Conservation (phyloP, 2,113 vertebrate genomes). For the Protomyctophum bolini region DNA sequence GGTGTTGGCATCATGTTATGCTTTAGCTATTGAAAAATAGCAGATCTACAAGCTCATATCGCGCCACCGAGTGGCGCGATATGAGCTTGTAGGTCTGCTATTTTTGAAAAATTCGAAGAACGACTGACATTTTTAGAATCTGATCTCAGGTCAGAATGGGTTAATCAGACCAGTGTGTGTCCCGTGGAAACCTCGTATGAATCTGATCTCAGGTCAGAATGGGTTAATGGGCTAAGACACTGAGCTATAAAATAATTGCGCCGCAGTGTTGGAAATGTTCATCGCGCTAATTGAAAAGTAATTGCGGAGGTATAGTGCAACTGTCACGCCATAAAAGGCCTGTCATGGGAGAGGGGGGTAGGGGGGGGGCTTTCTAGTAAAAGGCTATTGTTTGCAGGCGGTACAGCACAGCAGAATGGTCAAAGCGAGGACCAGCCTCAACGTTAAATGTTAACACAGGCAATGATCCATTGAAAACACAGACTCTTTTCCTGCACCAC, state of each 20-base stretch:
- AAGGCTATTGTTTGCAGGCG: slow-evolving; percentile 70
- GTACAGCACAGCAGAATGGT: slow-evolving; percentile 50
- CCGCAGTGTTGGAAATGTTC: slow-evolving; percentile 82
- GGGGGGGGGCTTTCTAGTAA: slow-evolving; percentile 60
- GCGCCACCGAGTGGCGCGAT: no score
- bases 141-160: no score
- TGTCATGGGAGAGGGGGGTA: slow-evolving; percentile 59
- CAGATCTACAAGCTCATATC: no score
- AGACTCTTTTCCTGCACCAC: slow-evolving; percentile 35
- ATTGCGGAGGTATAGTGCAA: slow-evolving; percentile 84
- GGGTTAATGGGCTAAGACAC: slow-evolving; percentile 85
- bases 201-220: no score
- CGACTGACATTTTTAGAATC: no score
- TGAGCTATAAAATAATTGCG: slow-evolving; percentile 84
- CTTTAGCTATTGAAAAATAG: no score
- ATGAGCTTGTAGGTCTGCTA: no score
- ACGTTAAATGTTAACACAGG: slow-evolving; percentile 62
- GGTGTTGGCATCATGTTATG: no score
- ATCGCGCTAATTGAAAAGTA: slow-evolving; percentile 86
- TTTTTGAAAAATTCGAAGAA: no score
- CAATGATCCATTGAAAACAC: slow-evolving; percentile 68
- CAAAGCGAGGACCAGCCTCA: slow-evolving; percentile 53
- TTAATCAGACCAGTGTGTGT: no score
- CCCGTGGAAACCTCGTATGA: no score
- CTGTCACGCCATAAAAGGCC: slow-evolving; percentile 80